phyloP scores from a whole-genome alignment of 2,797 vertebrate species.

The Carcharodon carcharias region DNA sequence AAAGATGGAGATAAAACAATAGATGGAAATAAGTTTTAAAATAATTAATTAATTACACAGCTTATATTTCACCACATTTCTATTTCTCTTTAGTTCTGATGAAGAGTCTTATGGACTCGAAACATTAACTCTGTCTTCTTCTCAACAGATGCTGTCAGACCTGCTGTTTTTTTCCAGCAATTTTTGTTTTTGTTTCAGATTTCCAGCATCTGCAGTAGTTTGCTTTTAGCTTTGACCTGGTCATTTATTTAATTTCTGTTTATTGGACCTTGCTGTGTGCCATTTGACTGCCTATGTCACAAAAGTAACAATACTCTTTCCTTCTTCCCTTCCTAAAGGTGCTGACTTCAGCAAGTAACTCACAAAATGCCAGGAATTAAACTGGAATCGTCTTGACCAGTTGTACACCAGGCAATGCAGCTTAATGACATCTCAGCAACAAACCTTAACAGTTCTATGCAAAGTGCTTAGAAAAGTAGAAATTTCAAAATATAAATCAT shows the following conservation, averaged over 20 bases:
- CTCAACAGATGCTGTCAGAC: no score
- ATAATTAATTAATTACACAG: no score
- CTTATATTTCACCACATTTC: no score
- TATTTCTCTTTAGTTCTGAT: no score
- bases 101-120: no score
- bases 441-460: background rate
- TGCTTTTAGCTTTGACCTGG: no score
- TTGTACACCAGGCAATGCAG: background rate
- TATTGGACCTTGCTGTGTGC: background rate
- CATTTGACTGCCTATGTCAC: background rate
- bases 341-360: background rate
- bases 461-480: background rate
- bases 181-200: no score
- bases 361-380: background rate
- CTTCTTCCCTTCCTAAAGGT: background rate
- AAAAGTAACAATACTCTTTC: background rate
- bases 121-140: no score
- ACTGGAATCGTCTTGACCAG: background rate
- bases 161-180: no score
- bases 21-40: no score
- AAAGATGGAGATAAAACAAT: no score
- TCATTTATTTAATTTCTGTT: background rate
- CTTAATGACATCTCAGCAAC: background rate
- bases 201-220: no score
- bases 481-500: background rate